Evolutionary conservation across 2,113 vertebrate species (phyloP).

Genomic region (Rhineura floridana): DNA sequence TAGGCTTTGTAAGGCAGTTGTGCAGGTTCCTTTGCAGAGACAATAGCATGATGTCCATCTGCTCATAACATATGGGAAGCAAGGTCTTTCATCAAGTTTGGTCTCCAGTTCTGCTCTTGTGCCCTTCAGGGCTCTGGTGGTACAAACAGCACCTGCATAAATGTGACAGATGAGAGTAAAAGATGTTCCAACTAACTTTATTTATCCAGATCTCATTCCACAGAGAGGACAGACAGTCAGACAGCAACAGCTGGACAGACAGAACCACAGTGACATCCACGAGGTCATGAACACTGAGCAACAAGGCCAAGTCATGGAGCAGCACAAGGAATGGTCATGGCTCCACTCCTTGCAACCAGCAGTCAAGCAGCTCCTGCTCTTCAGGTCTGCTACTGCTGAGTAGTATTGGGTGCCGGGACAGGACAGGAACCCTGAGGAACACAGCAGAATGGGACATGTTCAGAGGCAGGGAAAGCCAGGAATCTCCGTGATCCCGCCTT

Average conservation of each 20-base stretch:
- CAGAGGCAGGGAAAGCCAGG: not conserved
- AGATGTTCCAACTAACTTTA: conserved; percentile 52
- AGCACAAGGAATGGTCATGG: not conserved
- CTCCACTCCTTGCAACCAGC: not conserved
- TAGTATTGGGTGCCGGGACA: not conserved
- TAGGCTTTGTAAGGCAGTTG: not conserved
- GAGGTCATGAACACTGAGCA: not conserved
- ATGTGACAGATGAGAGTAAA: conserved; percentile 19
- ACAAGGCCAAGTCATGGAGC: not conserved
- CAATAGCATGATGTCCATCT: not conserved
- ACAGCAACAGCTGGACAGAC: conserved; percentile 30
- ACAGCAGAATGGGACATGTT: not conserved
- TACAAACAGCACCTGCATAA: not conserved
- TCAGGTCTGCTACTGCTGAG: conserved; percentile 26
- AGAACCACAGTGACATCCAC: conserved; percentile 49
- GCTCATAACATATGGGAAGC: not conserved
- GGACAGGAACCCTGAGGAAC: conserved; percentile 6
- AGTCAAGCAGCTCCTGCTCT: not conserved
- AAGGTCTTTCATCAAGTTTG: not conserved
- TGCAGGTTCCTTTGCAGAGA: not conserved
- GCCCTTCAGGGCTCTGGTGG: not conserved
- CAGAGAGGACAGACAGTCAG: conserved; percentile 43
- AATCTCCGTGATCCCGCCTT: not conserved
- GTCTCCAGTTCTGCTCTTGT: not conserved
- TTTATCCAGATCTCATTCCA: conserved; percentile 61